phyloP scores from a whole-genome alignment of 2,113 vertebrate species.

The Phalacrocorax pelagicus region DNA sequence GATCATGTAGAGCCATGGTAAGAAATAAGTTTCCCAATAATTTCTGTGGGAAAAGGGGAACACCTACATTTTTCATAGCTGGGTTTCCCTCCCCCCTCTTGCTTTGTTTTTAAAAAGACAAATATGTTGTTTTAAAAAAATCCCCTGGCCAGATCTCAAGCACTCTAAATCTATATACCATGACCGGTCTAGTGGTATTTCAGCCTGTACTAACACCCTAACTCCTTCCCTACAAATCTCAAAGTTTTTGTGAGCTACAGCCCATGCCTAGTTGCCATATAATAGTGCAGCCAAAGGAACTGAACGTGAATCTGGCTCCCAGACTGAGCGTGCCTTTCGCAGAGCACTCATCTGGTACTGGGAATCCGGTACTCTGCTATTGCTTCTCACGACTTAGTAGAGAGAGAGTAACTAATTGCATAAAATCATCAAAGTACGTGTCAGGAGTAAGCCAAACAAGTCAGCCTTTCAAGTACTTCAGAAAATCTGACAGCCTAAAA shows the following conservation, averaged over 20 bases:
- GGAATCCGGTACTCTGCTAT: not conserved
- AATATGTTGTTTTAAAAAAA: not conserved
- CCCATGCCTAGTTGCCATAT: not conserved
- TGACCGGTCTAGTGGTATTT: not conserved
- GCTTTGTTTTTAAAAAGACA: not conserved
- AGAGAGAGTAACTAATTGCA: not conserved
- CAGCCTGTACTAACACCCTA: not conserved
- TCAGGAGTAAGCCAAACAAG: not conserved
- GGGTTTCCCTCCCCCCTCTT: fast-evolving
- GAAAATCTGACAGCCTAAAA: not conserved
- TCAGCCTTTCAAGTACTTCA: not conserved
- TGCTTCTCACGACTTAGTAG: not conserved
- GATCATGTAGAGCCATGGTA: not conserved
- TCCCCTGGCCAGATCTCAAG: not conserved
- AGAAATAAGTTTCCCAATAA: not conserved
- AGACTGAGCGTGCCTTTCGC: not conserved
- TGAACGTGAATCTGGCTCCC: not conserved
- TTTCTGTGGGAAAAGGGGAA: not conserved
- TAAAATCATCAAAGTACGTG: not conserved
- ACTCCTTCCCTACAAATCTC: not conserved
- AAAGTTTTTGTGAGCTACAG: not conserved
- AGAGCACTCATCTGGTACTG: not conserved
- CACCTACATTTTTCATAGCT: not conserved
- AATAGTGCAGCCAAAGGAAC: not conserved
- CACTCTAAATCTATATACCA: not conserved